These are phyloP conservation scores for Sus scrofa DNA, from an alignment of 2,113 vertebrate genomes.

Conservation along the genomic window DNA sequence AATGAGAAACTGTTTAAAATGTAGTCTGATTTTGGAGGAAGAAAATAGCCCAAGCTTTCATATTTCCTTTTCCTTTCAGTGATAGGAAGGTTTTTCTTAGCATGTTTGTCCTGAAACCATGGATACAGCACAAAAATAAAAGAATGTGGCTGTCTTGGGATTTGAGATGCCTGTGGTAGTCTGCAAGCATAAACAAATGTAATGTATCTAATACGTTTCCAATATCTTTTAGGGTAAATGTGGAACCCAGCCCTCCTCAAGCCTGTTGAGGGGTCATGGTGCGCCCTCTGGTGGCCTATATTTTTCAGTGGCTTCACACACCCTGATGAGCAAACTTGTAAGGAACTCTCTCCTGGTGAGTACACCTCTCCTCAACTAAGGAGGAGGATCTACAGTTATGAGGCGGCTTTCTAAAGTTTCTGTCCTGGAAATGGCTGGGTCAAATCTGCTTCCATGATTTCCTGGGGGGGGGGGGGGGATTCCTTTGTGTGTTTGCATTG, in stretches of 20 bases:
- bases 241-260: background rate
- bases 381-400: background rate
- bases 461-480: background rate
- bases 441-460: background rate
- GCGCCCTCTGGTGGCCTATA: conserved; percentile 69
- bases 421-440: background rate
- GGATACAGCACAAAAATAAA: conserved; percentile 43
- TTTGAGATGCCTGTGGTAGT: background rate
- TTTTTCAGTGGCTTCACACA: background rate
- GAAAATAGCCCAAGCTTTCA: background rate
- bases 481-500: background rate
- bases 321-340: background rate
- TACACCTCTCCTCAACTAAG: background rate
- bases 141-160: background rate
- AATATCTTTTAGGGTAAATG: background rate
- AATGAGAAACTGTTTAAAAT: conserved; percentile 23
- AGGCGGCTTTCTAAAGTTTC: background rate
- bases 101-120: conserved; percentile 43
- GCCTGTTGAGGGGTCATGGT: background rate
- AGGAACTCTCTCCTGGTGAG: background rate
- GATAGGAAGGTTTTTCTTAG: conserved; percentile 27
- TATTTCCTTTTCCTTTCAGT: conserved; percentile 9
- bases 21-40: background rate
- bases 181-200: background rate
- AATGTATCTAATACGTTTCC: background rate